A percentile compares a stretch with the other conserved stretches of the same genome.
Conservation (phyloP, 1,140 invertebrate species). For the Pseudobourletiella spinata region DNA sequence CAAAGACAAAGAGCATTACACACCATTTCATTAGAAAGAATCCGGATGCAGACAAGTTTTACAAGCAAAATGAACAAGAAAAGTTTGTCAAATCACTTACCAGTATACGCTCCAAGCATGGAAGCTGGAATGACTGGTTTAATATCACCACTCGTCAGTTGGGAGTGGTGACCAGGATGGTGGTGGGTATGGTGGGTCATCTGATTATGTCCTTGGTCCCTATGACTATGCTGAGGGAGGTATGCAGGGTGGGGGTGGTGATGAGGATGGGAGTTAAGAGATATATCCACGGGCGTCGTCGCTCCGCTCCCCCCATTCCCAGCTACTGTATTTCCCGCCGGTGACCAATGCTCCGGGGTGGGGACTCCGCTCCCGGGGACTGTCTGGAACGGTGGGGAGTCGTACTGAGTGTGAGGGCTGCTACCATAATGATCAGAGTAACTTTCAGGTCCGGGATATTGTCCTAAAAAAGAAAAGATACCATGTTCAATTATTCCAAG, state of each 20-base stretch:
- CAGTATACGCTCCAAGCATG: conserved; percentile 60
- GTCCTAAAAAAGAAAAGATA: conserved; percentile 43
- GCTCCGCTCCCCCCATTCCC: conserved; percentile 29
- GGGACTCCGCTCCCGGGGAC: conserved; percentile 58
- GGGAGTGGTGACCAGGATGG: conserved; percentile 33
- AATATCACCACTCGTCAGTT: conserved; percentile 47
- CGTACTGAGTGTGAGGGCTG: conserved; percentile 48
- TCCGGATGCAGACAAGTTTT: no score
- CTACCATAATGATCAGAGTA: conserved; percentile 54
- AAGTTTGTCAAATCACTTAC: no score
- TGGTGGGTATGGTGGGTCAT: conserved; percentile 36
- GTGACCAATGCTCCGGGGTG: conserved; percentile 41
- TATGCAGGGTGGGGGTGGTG: conserved; percentile 35
- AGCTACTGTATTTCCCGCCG: conserved; percentile 26
- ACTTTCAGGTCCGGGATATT: conserved; percentile 51
- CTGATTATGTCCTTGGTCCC: conserved; percentile 26
- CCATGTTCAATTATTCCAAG: no score
- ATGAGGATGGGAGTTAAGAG: conserved; percentile 22
- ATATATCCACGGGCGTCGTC: conserved; percentile 38
- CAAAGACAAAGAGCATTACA: no score
- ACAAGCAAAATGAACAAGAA: no score
- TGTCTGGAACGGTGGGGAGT: conserved; percentile 63
- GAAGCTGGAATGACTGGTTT: conserved; percentile 64
- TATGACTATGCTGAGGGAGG: conserved; percentile 36
- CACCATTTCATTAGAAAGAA: no score